phyloP scores from a whole-genome alignment of 2,113 vertebrate species.

The Tragelaphus buxtoni region DNA sequence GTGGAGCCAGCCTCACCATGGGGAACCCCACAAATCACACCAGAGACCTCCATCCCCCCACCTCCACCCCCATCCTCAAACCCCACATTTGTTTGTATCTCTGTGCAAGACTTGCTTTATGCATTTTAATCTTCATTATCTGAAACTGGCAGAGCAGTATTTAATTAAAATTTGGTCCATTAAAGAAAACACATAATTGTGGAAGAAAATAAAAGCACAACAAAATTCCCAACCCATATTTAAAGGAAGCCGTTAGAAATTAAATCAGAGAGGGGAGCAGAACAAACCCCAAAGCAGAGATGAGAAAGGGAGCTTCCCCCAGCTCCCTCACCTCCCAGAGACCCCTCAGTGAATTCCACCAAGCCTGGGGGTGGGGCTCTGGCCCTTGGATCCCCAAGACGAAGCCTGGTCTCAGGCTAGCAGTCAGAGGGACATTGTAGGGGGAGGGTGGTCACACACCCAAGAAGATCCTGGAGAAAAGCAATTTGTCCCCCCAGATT shows the following conservation, averaged over 20 bases:
- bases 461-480: background rate
- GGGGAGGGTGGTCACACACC: background rate
- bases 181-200: conserved; percentile 65
- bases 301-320: rapidly evolving
- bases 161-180: conserved; percentile 68
- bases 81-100: background rate
- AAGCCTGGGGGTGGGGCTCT: background rate
- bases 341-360: background rate
- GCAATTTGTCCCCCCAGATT: background rate
- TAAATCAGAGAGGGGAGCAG: background rate
- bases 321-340: background rate
- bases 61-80: background rate
- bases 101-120: background rate
- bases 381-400: background rate
- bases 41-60: background rate
- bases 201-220: conserved; percentile 57
- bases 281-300: background rate
- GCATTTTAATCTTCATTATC: conserved; percentile 59
- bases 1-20: background rate
- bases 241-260: background rate
- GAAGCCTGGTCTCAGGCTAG: background rate
- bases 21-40: background rate
- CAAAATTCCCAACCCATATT: conserved; percentile 12
- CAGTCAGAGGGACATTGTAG: background rate
- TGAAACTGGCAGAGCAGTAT: conserved; percentile 41